These are phyloP conservation scores for Papilio glaucus DNA, from an alignment of 1,140 invertebrate species.

Conservation along the genomic window DNA sequence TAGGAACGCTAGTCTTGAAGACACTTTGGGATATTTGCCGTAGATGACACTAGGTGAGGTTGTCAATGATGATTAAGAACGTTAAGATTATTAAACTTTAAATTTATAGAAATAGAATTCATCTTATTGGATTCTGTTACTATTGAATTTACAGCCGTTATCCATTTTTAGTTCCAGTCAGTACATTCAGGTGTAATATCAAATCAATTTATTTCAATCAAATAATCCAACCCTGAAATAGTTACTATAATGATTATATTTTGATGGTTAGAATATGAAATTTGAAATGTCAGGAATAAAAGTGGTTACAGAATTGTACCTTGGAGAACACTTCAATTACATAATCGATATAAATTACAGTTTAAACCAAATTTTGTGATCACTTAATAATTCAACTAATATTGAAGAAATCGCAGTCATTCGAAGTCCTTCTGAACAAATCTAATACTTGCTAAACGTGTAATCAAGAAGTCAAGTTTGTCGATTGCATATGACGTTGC, in stretches of 20 bases:
- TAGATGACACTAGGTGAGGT: conserved; percentile 38
- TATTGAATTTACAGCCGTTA: too few species aligned
- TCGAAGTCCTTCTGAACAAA: neutral
- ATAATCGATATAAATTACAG: neutral
- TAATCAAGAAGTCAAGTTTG: neutral
- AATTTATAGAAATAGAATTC: too few species aligned
- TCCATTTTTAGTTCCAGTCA: too few species aligned
- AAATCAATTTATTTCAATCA: too few species aligned
- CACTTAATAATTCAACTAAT: neutral
- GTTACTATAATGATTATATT: too few species aligned
- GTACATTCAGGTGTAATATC: too few species aligned
- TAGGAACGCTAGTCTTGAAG: conserved; percentile 73
- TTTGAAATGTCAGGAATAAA: neutral
- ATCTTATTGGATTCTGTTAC: too few species aligned
- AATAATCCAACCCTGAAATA: too few species aligned
- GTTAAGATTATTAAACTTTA: too few species aligned
- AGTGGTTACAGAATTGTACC: neutral
- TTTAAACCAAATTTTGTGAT: neutral
- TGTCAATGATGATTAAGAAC: neutral
- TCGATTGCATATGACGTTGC: conserved; percentile 19
- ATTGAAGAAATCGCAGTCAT: neutral
- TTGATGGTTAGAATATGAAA: too few species aligned
- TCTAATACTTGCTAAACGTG: neutral
- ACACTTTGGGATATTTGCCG: conserved; percentile 79
- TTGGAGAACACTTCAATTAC: neutral